Base-by-base conservation (phyloP, 2,888 invertebrate species). In the Cryptocephalus primarius region DNA sequence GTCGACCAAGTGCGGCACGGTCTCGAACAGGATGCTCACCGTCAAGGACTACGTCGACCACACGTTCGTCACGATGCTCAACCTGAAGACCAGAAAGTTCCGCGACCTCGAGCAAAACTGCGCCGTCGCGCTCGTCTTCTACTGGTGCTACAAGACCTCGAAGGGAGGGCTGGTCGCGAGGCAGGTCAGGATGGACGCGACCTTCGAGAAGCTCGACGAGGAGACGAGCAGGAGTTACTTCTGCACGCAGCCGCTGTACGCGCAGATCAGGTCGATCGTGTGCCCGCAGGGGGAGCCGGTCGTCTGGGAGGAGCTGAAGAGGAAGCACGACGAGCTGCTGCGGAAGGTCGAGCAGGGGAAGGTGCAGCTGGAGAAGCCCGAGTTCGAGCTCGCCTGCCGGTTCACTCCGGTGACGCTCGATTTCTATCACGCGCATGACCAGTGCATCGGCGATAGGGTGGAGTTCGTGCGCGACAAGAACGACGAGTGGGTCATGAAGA, bases 171-270 rank as follows among this genome's bases (percentile, higher is more conserved):
- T 22, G 3, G 22, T 22, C 22, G 22, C 22, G 3, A 2, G 22
- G 3, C 40, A 76, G 74, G 70, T 73, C 6, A 63, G 75, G 51
- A 60, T 74, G 12, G 71, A 73, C 53, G 75, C 76, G 9, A 51
- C 46, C 1, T 62, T 71, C 11, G 57, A 64, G 34, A 59, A 63
- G 50, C 55, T 75, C 39, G 53, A 60, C 1, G 52, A 54, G 34
- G 57, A 65, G 3, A 62, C 65, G 13, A 65, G 58, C 50, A 55
- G 58, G 39, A 61, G 68, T 33, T 44, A 73, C 31, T 75, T 72
- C 53, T 66, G 74, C 8, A 59, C 55, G n/a, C 72, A 74, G 43
- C 70, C 71, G 11, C 50, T 72, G 8, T 71, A 60, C 48, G 68
- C 68, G 42, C 47, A 56, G 48, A 70, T 76, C 44, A 65, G 75